Base-by-base conservation (phyloP, 2,113 vertebrate species). In the Anthoscopus minutus region DNA sequence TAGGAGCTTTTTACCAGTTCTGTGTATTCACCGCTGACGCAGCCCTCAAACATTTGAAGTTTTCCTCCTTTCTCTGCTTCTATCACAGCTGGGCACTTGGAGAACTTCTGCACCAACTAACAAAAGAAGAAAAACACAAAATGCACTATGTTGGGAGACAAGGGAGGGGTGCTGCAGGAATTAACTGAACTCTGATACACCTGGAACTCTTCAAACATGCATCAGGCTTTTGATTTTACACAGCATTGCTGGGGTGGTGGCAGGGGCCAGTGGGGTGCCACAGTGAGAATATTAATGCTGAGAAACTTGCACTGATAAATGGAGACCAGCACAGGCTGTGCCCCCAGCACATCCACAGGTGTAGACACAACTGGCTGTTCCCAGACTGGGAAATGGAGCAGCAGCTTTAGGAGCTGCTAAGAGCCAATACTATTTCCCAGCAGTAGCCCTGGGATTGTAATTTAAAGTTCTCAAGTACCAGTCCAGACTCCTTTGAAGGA, bases 21-120 rank as follows among this genome's bases (percentile, higher is more conserved):
- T 64, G 88, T 28, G 2, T 97, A 98, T 91, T 98, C 96, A 33
- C 97, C 96, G 0, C 93, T 95, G 96, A 98, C 88, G 11, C 84
- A 96, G 27, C 97, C 97, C 61, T 96, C 88, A 81, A 98, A 98
- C 97, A 98, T 98, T 35, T 95, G 96, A 25, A 98, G 95, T 72
- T 88, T 97, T 44, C 97, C 97, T 94, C 97, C 97, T 30, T 92
- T 98, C 97, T 97, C 97, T 24, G 96, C 96, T 94, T 98, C 96
- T 45, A 98, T 86, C 82, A 97, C 85, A 35, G 97, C 98, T 56
- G 95, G 53, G 86, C 95, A 69, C 66, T 97, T 98, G 27, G 97
- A 98, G 92, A 97, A 98, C 56, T 96, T 96, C 76, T 97, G 95
- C 18, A 98, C 95, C 94, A 97, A 57, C 98, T 98, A 72, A 60